phyloP scores from a whole-genome alignment of 2,888 invertebrate genomes.

The Parthenolecanium corni region DNA sequence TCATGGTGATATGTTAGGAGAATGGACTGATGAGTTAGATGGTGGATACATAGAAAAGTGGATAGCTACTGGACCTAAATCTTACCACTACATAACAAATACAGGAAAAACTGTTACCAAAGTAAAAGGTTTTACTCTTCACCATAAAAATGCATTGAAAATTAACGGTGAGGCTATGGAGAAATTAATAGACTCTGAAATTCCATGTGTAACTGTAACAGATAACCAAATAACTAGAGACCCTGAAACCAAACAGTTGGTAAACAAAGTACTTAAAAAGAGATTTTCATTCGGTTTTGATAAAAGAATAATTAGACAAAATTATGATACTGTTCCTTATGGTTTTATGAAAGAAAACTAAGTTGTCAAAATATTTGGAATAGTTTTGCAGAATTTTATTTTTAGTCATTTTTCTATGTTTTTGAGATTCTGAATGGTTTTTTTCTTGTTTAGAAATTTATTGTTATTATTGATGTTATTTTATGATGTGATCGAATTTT shows the following conservation, averaged over 20 bases:
- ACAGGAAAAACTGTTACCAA: constrained; percentile 9
- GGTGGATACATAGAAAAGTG: neutral
- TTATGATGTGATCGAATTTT: too few relatives aligned
- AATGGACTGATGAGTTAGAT: too few relatives aligned
- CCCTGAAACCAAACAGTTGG: neutral
- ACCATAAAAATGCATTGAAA: constrained; percentile 1
- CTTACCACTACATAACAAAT: constrained; percentile 1
- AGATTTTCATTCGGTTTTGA: neutral
- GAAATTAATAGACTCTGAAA: too few relatives aligned
- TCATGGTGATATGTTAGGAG: too few relatives aligned
- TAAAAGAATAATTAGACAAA: neutral
- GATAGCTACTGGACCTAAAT: neutral
- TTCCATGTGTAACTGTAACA: neutral
- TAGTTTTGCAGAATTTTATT: too few relatives aligned
- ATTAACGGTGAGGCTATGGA: neutral
- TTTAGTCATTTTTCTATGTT: too few relatives aligned
- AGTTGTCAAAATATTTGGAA: too few relatives aligned
- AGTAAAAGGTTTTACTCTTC: too few relatives aligned
- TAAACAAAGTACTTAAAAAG: constrained; percentile 1
- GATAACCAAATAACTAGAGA: neutral
- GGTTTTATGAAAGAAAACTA: too few relatives aligned
- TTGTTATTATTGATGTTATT: too few relatives aligned
- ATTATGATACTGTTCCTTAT: neutral
- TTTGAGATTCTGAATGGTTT: too few relatives aligned
- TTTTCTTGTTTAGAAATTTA: too few relatives aligned